These are phyloP conservation scores for Macrobrachium nipponense DNA, from an alignment of 1,140 invertebrate genomes.

Conservation along the genomic window DNA sequence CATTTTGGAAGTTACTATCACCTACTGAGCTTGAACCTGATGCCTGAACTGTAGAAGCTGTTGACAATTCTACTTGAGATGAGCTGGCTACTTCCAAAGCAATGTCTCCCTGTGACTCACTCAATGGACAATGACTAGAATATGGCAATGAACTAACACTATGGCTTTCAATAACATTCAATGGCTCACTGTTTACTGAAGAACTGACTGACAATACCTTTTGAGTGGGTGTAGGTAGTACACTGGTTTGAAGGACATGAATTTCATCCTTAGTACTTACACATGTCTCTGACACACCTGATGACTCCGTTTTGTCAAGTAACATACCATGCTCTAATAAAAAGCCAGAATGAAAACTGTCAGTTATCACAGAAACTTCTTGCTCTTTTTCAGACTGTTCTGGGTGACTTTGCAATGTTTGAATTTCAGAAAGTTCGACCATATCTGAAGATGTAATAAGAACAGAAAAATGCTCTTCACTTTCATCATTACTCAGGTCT, in stretches of 20 bases:
- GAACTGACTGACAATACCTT: constrained; percentile 24
- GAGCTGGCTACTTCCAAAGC: constrained; percentile 1
- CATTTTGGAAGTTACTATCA: not conserved
- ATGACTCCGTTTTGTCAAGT: constrained; percentile 29
- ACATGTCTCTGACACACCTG: not conserved
- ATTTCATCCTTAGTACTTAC: constrained; percentile 3
- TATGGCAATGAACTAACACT: constrained; percentile 18
- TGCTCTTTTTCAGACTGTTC: constrained; percentile 6
- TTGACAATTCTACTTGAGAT: not conserved
- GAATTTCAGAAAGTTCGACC: constrained; percentile 32
- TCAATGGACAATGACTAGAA: constrained; percentile 12
- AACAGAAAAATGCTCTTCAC: constrained; percentile 21
- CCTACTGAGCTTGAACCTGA: not conserved
- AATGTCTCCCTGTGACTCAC: constrained; percentile 15
- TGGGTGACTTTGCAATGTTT: constrained; percentile 4
- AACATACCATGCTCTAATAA: constrained; percentile 42
- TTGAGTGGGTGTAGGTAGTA: not conserved
- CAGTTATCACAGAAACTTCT: constrained; percentile 9
- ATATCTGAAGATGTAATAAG: constrained; percentile 43
- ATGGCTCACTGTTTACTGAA: not conserved
- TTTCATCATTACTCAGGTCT: not conserved
- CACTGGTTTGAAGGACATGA: constrained; percentile 6
- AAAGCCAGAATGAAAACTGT: constrained; percentile 28
- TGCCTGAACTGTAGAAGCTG: not conserved
- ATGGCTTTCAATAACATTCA: not conserved